Conservation (phyloP, 2,888 invertebrate genomes). For the Patella depressa region DNA sequence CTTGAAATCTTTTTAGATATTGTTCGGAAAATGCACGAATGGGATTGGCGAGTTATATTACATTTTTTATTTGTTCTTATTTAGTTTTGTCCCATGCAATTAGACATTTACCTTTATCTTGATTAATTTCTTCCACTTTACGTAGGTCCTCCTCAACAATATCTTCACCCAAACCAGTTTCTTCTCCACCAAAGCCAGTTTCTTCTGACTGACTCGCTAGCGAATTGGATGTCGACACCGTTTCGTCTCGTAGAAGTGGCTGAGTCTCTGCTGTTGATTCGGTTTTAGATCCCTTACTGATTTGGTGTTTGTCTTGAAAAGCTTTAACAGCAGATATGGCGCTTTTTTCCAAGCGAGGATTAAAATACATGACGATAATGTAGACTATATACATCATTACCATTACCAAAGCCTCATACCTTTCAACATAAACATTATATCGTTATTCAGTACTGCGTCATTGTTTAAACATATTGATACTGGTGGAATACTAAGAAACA, state of each 20-base stretch:
- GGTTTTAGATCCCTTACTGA: conserved; percentile 34
- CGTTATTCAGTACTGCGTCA: no score
- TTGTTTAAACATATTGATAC: no score
- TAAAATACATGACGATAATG: conserved; percentile 87
- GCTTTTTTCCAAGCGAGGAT: conserved; percentile 74
- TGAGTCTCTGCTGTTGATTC: conserved; percentile 23
- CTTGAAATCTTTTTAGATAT: no score
- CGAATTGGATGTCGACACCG: conserved; percentile 20
- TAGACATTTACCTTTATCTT: background rate
- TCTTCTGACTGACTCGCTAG: conserved; percentile 12
- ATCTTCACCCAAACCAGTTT: conserved; percentile 20
- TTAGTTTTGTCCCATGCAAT: background rate
- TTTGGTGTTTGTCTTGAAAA: conserved; percentile 10
- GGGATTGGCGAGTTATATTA: no score
- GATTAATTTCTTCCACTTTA: conserved; percentile 7
- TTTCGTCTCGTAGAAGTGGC: background rate
- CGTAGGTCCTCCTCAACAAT: background rate
- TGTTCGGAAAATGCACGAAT: no score
- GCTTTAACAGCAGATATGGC: conserved; percentile 14
- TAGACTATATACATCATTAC: conserved; percentile 88
- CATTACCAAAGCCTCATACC: conserved; percentile 92
- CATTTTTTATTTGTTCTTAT: no score
- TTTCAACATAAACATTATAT: conserved; percentile 56
- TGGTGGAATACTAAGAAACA: no score
- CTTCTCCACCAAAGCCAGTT: conserved; percentile 16